Evolutionary conservation across 2,797 vertebrate species (phyloP), one percentile per base, ranked within the genome.

Genomic region (Bradypodion pumilum): DNA sequence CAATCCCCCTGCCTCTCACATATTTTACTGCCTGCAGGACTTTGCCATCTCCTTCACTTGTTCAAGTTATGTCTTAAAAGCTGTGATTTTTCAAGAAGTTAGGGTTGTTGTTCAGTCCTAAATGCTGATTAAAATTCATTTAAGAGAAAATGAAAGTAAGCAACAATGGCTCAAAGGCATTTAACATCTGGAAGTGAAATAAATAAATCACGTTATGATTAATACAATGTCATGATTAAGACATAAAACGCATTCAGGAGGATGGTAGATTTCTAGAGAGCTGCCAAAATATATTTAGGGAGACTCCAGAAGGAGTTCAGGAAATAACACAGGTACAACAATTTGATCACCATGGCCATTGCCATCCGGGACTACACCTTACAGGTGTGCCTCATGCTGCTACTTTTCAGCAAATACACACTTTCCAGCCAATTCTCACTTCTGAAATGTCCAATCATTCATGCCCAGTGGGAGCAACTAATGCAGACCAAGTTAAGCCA

Each of bases 221-320:
- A 94, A 92, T 78, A 69, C n/a, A 29, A 80, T 74, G 81, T 82
- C 86, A 86, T 89, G 86, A 91, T 46, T 74, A 94, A 92, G 74
- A 78, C 40, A 32, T 0, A 21, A 68, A 92, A 92, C 85, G 93
- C 80, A 92, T 84, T 89, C 81, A 89, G 86, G 76, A 89, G 85
- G 70, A 86, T 86, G 85, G 86, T 89, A 80, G 65, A 74, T 68
- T 88, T 74, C 35, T 16, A 7, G 25, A 19, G n/a, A 16, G 13
- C 63, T 72, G 12, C 23, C 52, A 80, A 74, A 85, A 87, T 35
- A 66, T 62, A 91, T 91, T n/a, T 37, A 84, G 86, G 62, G 60
- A 80, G 72, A 29, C 49, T 81, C 42, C 63, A 80, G 16, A 40
- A 85, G 66, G 63, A 21, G 52, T 81, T 32, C 63, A 80, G 16